phyloP scores from a whole-genome alignment of 1,140 invertebrate genomes.

The Solen grandis region DNA sequence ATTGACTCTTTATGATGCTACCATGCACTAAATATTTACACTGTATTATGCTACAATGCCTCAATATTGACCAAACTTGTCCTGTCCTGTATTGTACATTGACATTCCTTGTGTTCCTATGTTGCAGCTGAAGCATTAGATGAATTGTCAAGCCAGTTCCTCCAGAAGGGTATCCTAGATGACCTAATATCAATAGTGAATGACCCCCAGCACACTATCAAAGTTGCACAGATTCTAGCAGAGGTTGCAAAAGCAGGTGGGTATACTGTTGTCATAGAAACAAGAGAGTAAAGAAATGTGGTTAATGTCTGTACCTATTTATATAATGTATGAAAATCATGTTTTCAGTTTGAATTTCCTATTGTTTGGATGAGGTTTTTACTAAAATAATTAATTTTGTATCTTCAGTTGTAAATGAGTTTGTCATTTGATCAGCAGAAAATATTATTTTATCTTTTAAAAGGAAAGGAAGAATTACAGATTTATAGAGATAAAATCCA shows the following conservation, averaged over 20 bases:
- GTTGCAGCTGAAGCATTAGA: conserved; percentile 59
- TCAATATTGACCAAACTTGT: too few species aligned
- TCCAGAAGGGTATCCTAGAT: conserved; percentile 62
- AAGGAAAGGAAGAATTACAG: too few species aligned
- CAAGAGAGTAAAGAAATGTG: background rate
- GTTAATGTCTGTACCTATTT: background rate
- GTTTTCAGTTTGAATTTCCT: background rate
- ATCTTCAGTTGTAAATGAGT: background rate
- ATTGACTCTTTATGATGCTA: too few species aligned
- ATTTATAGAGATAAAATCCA: too few species aligned
- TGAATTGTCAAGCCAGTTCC: conserved; percentile 52
- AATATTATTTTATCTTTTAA: too few species aligned
- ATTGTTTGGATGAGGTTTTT: background rate
- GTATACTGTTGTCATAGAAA: background rate
- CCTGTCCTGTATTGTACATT: too few species aligned
- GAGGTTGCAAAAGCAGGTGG: conserved; percentile 80
- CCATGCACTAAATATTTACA: too few species aligned
- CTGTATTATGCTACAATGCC: too few species aligned
- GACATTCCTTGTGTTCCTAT: background rate
- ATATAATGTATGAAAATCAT: background rate
- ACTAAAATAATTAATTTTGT: background rate
- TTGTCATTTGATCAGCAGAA: background rate
- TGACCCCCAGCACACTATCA: conserved; percentile 49
- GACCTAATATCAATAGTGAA: conserved; percentile 59
- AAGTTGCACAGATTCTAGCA: conserved; percentile 76